Percentiles rank a stretch among this genome's conserved stretches.
Conservation (phyloP, 2,888 invertebrate genomes). For the Gerris lacustris region DNA sequence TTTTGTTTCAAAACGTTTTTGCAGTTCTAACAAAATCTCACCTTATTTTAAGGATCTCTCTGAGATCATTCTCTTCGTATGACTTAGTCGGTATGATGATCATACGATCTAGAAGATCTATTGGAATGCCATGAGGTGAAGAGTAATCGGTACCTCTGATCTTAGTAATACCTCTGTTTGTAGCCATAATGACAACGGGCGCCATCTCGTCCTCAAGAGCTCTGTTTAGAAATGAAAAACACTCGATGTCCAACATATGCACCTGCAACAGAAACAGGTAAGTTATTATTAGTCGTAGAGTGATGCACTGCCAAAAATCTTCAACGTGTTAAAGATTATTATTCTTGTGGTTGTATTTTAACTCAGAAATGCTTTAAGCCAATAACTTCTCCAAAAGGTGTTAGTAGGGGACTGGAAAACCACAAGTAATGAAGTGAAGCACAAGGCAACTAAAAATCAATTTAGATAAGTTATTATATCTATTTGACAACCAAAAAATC, state of each 20-base stretch:
- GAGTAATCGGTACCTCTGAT: slow-evolving; percentile 88
- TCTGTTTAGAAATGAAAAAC: slow-evolving; percentile 94
- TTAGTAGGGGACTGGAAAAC: no score
- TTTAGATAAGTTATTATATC: no score
- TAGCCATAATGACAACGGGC: slow-evolving; percentile 97
- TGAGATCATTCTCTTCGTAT: slow-evolving; percentile 73
- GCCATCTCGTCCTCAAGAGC: slow-evolving; percentile 95
- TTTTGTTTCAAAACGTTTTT: no score
- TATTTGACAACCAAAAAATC: no score
- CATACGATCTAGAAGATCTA: slow-evolving; percentile 88
- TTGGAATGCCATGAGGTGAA: slow-evolving; percentile 94
- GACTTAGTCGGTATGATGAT: slow-evolving; percentile 86
- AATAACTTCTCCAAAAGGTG: no score
- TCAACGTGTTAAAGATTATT: neutral
- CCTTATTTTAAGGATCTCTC: slow-evolving; percentile 81
- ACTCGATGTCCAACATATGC: slow-evolving; percentile 98
- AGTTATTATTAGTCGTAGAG: no score
- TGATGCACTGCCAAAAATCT: neutral
- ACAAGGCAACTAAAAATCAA: no score
- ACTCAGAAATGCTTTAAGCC: no score
- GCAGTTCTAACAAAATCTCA: no score
- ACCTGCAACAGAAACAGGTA: slow-evolving; percentile 42
- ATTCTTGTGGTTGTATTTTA: slow-evolving; percentile 3
- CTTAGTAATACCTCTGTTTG: slow-evolving; percentile 86
- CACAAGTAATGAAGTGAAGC: no score